Evolutionary conservation across 2,888 invertebrate species (phyloP), one percentile per base, ranked within the genome.

Genomic region (Platypus cylindrus): DNA sequence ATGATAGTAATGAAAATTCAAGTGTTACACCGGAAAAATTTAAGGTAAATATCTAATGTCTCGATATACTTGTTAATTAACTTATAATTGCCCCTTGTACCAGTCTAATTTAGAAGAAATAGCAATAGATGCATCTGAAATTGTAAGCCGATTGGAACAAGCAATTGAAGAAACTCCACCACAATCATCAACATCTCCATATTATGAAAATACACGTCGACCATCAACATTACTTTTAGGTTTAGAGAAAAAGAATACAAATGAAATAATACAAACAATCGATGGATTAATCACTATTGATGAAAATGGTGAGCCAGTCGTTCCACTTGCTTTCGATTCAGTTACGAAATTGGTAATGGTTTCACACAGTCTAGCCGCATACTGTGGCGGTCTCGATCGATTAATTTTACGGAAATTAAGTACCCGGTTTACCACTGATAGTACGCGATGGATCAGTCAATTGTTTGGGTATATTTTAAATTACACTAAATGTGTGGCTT

Each of bases 301-400:
- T 48, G 71, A 71, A 34, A 70, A 75, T 50, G 77, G 76, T 38
- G 75, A 73, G 50, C 73, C 72, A 40, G 33, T 50, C 15, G 70
- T 70, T 14, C 66, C 75, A 34, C 67, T 77, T 30, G 61, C 71
- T 25, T 65, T 79, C 7, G 76, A 78, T 37, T 72, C 74, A 44
- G 67, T 73, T 25, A 66, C 70, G 35, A 72, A 70, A 30, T 62
- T 78, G 41, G 74, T 86, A 7, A 71, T 90, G 34, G 70, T 87
- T 14, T 79, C 87, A n/a, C 90, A 91, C 58, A 83, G 85, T 55
- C 71, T 93, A 46, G 78, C 83, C 3, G 89, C 91, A 1, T 81
- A 86, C 54, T 76, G 87, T 43, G 79, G 84, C n/a, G 78, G 84
- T 33, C 60, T 93, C 43, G 85, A 87, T 43, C 68, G 82, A 26